Percentiles rank a stretch among this genome's conserved stretches.
Evolutionary conservation across 1,140 invertebrate species (phyloP).

Genomic region (Myzus persicae): DNA sequence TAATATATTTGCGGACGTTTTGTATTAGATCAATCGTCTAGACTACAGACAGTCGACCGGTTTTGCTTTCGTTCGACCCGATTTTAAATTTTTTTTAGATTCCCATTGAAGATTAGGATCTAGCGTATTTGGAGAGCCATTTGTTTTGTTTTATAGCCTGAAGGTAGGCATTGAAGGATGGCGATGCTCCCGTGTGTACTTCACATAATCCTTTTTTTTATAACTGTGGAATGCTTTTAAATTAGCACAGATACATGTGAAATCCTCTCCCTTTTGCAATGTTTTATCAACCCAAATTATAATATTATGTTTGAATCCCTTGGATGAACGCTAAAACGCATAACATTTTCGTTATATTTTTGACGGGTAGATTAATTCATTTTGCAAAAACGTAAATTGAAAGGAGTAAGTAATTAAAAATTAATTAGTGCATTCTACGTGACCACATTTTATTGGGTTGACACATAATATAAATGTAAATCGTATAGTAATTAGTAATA

Average conservation of each 20-base stretch:
- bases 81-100: slow-evolving; percentile 22
- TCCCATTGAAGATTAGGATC: slow-evolving; percentile 36
- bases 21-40: slow-evolving; percentile 36
- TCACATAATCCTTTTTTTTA: neutral
- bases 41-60: slow-evolving; percentile 53
- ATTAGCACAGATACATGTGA: neutral
- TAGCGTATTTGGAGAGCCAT: slow-evolving; percentile 27
- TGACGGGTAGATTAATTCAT: neutral
- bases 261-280: neutral
- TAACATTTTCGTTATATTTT: neutral
- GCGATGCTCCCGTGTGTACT: neutral
- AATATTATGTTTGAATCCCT: neutral
- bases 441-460: neutral
- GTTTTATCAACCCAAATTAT: neutral
- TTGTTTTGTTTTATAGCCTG: slow-evolving; percentile 30
- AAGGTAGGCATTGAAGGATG: neutral
- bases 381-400: neutral
- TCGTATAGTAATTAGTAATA: neutral
- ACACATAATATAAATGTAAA: neutral
- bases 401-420: neutral
- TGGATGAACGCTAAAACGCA: neutral
- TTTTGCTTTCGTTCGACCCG: slow-evolving; percentile 51
- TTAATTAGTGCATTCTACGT: neutral
- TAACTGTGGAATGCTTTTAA: neutral
- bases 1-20: slow-evolving; percentile 23